Conservation (phyloP, 2,888 invertebrate genomes). For the Mantis religiosa region DNA sequence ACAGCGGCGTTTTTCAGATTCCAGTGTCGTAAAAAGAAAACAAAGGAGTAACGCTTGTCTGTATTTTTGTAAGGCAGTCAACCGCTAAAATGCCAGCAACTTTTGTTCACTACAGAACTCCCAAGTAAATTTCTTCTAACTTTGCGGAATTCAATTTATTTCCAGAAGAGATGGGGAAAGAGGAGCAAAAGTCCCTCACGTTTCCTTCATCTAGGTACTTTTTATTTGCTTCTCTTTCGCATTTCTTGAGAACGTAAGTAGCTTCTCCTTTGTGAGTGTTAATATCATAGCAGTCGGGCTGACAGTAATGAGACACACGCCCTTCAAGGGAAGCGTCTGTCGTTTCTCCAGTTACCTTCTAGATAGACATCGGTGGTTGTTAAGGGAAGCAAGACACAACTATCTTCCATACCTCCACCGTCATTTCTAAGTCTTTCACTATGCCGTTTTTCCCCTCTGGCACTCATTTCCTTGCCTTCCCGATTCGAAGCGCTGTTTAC, state of each 20-base stretch:
- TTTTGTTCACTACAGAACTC: not conserved
- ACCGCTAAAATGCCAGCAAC: not conserved
- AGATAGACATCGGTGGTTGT: too few relatives aligned
- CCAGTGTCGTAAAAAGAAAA: not conserved
- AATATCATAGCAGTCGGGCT: not conserved
- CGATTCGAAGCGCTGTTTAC: too few relatives aligned
- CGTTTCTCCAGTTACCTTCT: not conserved
- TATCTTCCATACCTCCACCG: too few relatives aligned
- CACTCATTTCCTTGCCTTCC: too few relatives aligned
- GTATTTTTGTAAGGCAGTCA: not conserved
- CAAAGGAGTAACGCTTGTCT: not conserved
- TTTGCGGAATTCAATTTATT: not conserved
- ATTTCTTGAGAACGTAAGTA: not conserved
- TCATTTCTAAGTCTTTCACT: too few relatives aligned
- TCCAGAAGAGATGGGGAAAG: not conserved
- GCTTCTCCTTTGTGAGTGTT: not conserved
- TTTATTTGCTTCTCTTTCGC: not conserved
- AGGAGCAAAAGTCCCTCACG: not conserved
- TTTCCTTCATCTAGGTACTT: not conserved
- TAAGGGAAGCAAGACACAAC: too few relatives aligned
- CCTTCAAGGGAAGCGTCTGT: not conserved
- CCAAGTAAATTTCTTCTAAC: not conserved
- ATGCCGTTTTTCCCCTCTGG: too few relatives aligned
- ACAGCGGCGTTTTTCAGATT: not conserved
- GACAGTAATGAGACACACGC: not conserved